Percentiles rank a stretch among this genome's conserved stretches.
These are phyloP conservation scores for Torymus auratus DNA, from an alignment of 2,888 invertebrate species.

Conservation along the genomic window DNA sequence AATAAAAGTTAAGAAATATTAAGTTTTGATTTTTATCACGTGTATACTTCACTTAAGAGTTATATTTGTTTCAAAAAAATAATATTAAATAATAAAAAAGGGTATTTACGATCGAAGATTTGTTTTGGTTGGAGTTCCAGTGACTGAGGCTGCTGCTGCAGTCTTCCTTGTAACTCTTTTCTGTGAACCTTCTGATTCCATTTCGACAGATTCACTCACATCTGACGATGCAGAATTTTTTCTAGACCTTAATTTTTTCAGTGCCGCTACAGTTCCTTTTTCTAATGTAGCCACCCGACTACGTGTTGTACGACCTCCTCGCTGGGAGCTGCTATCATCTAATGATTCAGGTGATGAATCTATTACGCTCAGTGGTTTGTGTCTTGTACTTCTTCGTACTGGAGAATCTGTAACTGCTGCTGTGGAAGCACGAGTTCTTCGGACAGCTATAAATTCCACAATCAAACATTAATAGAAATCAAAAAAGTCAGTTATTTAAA, in stretches of 20 bases:
- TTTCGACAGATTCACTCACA: slow-evolving; percentile 46
- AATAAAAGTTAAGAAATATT: not conserved
- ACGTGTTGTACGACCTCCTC: slow-evolving; percentile 38
- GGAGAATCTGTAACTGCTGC: slow-evolving; percentile 50
- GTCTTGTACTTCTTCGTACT: slow-evolving; percentile 42
- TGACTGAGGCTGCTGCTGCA: not conserved
- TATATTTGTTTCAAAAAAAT: not conserved
- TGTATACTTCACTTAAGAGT: not conserved
- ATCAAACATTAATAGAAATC: not conserved
- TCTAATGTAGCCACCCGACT: slow-evolving; percentile 52
- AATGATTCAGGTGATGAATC: slow-evolving; percentile 56
- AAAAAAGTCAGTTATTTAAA: not conserved
- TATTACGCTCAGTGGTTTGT: slow-evolving; percentile 4
- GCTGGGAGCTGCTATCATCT: slow-evolving; percentile 26
- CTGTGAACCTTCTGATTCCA: slow-evolving; percentile 33
- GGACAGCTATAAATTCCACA: slow-evolving; percentile 18
- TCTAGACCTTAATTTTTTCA: slow-evolving; percentile 52
- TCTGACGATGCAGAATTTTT: slow-evolving; percentile 57
- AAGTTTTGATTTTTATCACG: not conserved
- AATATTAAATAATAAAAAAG: slow-evolving; percentile 21
- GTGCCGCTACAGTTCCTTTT: slow-evolving; percentile 25
- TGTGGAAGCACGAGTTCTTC: slow-evolving; percentile 47
- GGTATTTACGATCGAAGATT: slow-evolving; percentile 54
- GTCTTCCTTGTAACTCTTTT: slow-evolving; percentile 49
- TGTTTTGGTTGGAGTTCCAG: slow-evolving; percentile 49